Evolutionary conservation across 2,888 invertebrate genomes (phyloP).

Genomic region (Coenonympha arcania): DNA sequence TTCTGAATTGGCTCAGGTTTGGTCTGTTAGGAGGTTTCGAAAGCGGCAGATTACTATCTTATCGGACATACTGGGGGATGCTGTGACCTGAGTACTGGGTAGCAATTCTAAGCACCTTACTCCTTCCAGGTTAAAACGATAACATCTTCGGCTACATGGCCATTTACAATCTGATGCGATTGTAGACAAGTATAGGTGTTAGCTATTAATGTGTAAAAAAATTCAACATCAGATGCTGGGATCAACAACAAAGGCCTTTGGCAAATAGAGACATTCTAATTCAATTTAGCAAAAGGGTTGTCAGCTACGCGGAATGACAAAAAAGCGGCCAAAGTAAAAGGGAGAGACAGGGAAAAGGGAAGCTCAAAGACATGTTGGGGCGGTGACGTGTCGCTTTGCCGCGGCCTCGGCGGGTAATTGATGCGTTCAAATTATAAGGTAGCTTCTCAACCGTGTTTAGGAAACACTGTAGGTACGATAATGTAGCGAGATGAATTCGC

Average conservation of each 20-base stretch:
- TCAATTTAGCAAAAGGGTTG: conserved; percentile 69
- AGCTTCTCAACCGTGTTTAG: conserved; percentile 12
- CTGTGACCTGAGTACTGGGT: too few relatives aligned
- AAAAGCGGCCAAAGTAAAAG: conserved; percentile 34
- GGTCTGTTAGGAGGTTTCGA: too few relatives aligned
- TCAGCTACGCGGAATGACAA: conserved; percentile 60
- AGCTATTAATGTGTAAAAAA: too few relatives aligned
- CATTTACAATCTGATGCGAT: too few relatives aligned
- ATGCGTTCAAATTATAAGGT: conserved; percentile 44
- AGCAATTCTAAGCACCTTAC: too few relatives aligned
- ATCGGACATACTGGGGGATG: too few relatives aligned
- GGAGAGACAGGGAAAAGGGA: conserved; percentile 28
- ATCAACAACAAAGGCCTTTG: conserved; percentile 16
- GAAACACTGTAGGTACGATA: not conserved
- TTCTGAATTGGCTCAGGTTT: too few relatives aligned
- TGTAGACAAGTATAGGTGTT: too few relatives aligned
- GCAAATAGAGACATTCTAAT: conserved; percentile 39
- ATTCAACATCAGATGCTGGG: conserved; percentile 3
- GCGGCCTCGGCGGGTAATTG: conserved; percentile 53
- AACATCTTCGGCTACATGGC: too few relatives aligned
- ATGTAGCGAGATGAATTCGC: not conserved
- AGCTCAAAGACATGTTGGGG: conserved; percentile 60
- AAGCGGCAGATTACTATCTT: too few relatives aligned
- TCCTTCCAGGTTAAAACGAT: too few relatives aligned
- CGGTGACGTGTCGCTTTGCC: conserved; percentile 43